Conservation (phyloP, 1,140 invertebrate genomes). For the Oryctes rhinoceros region DNA sequence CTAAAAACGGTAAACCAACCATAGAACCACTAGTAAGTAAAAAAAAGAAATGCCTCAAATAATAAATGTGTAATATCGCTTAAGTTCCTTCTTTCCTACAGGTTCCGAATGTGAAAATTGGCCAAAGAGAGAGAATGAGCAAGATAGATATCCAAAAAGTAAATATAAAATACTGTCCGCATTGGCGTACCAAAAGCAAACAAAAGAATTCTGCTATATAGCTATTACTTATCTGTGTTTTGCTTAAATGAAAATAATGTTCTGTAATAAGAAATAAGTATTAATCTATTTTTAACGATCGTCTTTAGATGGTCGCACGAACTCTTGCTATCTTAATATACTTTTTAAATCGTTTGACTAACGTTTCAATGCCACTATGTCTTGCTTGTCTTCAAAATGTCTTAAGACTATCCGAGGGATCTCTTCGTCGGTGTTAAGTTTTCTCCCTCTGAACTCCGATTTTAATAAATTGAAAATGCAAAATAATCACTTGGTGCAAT, state of each 20-base stretch:
- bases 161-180: not conserved
- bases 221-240: not conserved
- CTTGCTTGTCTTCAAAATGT: too few species aligned
- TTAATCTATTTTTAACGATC: too few species aligned
- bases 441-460: too few species aligned
- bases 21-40: conserved; percentile 63
- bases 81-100: not conserved
- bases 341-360: too few species aligned
- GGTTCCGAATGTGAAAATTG: conserved; percentile 12
- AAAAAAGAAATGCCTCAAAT: not conserved
- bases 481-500: too few species aligned
- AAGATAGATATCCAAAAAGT: conserved; percentile 32
- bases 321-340: too few species aligned
- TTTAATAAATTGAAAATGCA: too few species aligned
- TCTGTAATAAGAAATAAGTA: too few species aligned
- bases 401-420: too few species aligned
- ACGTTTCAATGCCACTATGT: too few species aligned
- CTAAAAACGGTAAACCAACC: conserved; percentile 70
- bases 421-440: too few species aligned
- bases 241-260: too few species aligned
- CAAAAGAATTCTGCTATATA: not conserved
- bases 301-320: not conserved
- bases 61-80: not conserved
- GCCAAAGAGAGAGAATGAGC: not conserved
- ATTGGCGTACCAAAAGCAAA: not conserved